Conservation (phyloP, 2,888 invertebrate species). For the Agonopterix subpropinquella region DNA sequence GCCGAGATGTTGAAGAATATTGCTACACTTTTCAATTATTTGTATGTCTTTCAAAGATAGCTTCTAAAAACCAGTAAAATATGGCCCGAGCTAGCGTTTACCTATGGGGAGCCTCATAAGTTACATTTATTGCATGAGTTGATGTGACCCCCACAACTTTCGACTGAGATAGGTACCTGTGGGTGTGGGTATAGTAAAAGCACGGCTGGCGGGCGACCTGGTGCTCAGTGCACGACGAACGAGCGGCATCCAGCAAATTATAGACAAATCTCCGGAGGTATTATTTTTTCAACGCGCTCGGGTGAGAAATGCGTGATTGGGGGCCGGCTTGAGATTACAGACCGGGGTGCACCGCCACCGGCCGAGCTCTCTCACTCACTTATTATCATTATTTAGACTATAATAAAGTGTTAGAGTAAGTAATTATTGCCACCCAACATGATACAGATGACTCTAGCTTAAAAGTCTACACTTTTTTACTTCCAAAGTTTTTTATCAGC, state of each 20-base stretch:
- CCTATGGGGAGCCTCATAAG: too few species aligned
- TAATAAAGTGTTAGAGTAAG: conserved; percentile 67
- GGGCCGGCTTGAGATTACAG: conserved; percentile 71
- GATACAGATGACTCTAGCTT: conserved; percentile 7
- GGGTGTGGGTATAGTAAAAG: conserved; percentile 2
- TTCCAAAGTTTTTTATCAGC: not conserved
- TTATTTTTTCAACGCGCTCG: conserved; percentile 74
- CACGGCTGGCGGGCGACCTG: conserved; percentile 11
- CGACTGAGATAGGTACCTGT: not conserved
- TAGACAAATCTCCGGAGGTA: conserved; percentile 69
- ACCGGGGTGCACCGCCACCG: conserved; percentile 62
- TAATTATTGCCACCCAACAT: conserved; percentile 63
- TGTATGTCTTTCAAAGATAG: too few species aligned
- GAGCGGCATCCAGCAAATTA: conserved; percentile 68
- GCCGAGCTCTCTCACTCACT: conserved; percentile 57
- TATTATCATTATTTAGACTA: conserved; percentile 65
- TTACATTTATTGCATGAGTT: too few species aligned
- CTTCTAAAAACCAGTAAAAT: too few species aligned
- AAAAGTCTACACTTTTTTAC: not conserved
- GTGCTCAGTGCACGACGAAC: conserved; percentile 20
- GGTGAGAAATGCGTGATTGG: conserved; percentile 75
- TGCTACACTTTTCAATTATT: too few species aligned
- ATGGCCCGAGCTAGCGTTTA: too few species aligned
- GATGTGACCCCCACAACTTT: too few species aligned
- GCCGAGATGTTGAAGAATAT: too few species aligned